phyloP scores from a whole-genome alignment of 30 jellyfish, hydroid and myxozoan species.

The Morbakka virulenta region DNA sequence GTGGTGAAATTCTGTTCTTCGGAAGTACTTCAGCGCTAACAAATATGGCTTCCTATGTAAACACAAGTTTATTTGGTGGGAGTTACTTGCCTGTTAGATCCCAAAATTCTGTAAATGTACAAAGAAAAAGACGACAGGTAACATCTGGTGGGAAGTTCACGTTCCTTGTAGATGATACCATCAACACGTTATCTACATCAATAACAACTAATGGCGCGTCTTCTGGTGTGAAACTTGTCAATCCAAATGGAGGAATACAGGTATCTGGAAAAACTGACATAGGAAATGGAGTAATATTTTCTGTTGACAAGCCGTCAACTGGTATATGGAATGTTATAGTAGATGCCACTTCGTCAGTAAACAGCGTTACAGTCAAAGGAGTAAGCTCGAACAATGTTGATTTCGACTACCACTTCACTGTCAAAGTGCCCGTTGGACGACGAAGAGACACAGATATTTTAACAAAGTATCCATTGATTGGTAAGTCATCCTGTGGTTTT shows the following conservation, averaged over 20 bases:
- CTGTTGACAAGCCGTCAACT: constrained; percentile 43
- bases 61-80: constrained; percentile 53
- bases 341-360: constrained; percentile 3
- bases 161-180: constrained; percentile 32
- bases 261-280: constrained; percentile 9
- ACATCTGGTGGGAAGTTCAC: constrained; percentile 7
- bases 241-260: constrained; percentile 41
- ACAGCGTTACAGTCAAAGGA: constrained; percentile 22
- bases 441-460: constrained; percentile 10
- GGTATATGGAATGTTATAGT: constrained; percentile 51
- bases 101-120: too few species aligned
- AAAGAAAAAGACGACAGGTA: constrained; percentile 18
- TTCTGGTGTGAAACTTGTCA: background rate
- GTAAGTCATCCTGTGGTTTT: background rate
- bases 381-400: constrained; percentile 46
- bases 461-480: constrained; percentile 32
- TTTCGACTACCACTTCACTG: constrained; percentile 46
- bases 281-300: constrained; percentile 41
- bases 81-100: constrained; percentile 44
- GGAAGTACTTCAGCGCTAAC: background rate
- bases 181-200: constrained; percentile 39
- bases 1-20: constrained; percentile 47
- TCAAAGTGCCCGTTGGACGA: constrained; percentile 16
- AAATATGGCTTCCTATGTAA: background rate
- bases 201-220: constrained; percentile 8